Evolutionary conservation across 2,113 vertebrate genomes (phyloP), one percentile per base, ranked within the genome.

Genomic region (Gopherus flavomarginatus): DNA sequence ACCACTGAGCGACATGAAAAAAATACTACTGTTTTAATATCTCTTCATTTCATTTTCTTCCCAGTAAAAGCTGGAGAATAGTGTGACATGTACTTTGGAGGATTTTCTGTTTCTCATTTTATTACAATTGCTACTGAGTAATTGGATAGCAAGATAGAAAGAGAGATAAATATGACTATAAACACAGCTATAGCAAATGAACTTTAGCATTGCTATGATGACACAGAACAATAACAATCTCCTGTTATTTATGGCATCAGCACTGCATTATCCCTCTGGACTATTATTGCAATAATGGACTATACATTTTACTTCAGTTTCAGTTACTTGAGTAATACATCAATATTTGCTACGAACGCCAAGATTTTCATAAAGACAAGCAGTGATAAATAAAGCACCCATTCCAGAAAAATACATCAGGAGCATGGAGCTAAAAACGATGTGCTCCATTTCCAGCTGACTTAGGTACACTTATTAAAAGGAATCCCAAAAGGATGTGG

Each of bases 241-340:
- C 50, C 47, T 53, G 8, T 52, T 92, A 83, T 77, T 94, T 59
- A 88, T 82, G 59, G 72, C 2, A 3, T 78, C 31, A 92, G 35
- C 29, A 69, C 29, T 85, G 11, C 59, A 44, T 90, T 83, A 79
- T 54, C 24, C 10, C 3, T 79, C 78, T 5, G 10, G 59, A 86
- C 26, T 80, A 50, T n/a, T 90, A 29, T 8, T 88, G 77, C 16
- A 62, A 57, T 88, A 83, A 24, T 11, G 50, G 87, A 49, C 11
- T 88, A 7, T 22, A 80, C 7, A 79, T 96, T 95, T 87, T 83
- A 77, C 35, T 95, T 96, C 83, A 38, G 26, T 6, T 92, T 92
- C n/a, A 57, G 56, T 85, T 94, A 85, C 50, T 95, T 86, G 22
- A 8, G n/a, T 17, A 85, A 94, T 94, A 53, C 9, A 86, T 93